Evolutionary conservation across 2,113 vertebrate genomes (phyloP).

Genomic region (Potamarius usumacintae): DNA sequence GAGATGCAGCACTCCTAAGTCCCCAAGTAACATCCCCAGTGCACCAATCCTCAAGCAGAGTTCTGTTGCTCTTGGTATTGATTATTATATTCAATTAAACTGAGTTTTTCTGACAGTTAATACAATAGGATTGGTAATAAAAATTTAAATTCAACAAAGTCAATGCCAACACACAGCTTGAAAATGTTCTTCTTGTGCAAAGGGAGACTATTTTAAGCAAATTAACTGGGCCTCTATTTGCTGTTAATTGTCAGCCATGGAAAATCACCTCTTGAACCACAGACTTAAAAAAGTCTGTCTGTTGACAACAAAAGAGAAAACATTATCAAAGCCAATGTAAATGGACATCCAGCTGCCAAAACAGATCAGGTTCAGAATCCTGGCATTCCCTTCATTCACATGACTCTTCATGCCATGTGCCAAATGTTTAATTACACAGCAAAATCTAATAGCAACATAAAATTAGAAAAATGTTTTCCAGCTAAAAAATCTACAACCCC

Average conservation of each 20-base stretch:
- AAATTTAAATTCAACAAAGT: background rate
- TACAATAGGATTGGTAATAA: background rate
- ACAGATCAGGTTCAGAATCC: constrained; percentile 48
- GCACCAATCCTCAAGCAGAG: background rate
- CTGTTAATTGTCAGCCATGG: constrained; percentile 58
- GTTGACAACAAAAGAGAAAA: constrained; percentile 59
- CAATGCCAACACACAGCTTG: background rate
- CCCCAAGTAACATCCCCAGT: background rate
- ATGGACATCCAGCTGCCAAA: constrained; percentile 55
- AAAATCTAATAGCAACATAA: constrained; percentile 23
- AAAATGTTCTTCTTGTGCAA: background rate
- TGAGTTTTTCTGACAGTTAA: background rate
- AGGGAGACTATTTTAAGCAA: constrained; percentile 28
- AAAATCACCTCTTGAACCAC: constrained; percentile 51
- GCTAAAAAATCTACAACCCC: background rate
- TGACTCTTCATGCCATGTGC: constrained; percentile 33
- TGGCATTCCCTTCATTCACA: constrained; percentile 29
- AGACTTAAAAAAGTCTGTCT: constrained; percentile 54
- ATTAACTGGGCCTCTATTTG: constrained; percentile 49
- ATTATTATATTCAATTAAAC: background rate
- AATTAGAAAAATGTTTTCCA: constrained; percentile 23
- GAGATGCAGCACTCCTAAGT: background rate
- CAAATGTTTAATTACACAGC: constrained; percentile 48
- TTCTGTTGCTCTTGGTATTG: background rate
- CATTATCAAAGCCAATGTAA: constrained; percentile 61